A percentile compares a stretch with the other conserved stretches of the same genome.
phyloP scores from a whole-genome alignment of 1,140 invertebrate species.

The Pachypsylla venusta region DNA sequence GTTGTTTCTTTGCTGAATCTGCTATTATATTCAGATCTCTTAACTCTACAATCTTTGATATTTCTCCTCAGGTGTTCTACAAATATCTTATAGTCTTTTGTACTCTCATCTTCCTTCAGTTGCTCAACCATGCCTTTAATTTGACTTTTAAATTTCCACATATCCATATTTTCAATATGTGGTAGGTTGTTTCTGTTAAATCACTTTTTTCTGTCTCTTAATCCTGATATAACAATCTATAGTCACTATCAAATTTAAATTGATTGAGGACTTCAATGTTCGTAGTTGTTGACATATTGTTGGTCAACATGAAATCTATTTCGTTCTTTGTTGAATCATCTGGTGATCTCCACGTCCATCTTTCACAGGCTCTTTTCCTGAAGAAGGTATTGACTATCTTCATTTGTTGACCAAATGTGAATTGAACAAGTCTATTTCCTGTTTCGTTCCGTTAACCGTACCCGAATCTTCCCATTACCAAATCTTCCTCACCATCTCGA shows the following conservation, averaged over 20 bases:
- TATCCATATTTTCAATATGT: background rate
- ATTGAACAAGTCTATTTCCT: background rate
- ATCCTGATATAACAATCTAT: background rate
- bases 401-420: background rate
- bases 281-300: background rate
- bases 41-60: background rate
- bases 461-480: background rate
- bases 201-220: background rate
- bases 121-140: background rate
- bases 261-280: background rate
- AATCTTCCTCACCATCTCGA: background rate
- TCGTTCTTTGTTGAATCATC: background rate
- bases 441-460: slow-evolving; percentile 10
- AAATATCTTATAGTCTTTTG: background rate
- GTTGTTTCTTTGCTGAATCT: no score
- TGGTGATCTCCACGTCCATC: slow-evolving; percentile 10
- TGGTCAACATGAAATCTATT: slow-evolving; percentile 7
- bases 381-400: slow-evolving; percentile 7
- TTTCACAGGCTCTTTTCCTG: background rate
- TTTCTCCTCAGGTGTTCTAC: background rate
- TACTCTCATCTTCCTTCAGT: background rate
- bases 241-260: background rate
- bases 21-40: no score
- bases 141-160: background rate
- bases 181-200: background rate